Evolutionary conservation across 2,797 vertebrate genomes (phyloP), one percentile per base, ranked within the genome.

Genomic region (Mormyrops boulengeri): DNA sequence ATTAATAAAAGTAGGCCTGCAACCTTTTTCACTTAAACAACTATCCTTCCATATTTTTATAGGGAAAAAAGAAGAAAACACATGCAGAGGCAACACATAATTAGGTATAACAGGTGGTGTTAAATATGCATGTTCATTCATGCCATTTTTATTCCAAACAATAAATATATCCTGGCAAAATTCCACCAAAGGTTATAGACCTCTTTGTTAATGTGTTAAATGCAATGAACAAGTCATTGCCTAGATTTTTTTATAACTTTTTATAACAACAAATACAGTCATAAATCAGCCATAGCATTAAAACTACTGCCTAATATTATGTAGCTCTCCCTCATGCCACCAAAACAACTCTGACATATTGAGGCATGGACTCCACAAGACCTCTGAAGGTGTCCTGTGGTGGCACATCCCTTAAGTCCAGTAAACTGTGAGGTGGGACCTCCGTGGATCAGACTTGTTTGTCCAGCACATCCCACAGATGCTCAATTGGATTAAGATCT

Each of bases 21-120:
- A 69, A 69, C 66, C 66, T 14, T 80, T 41, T 41, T 50, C n/a
- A 85, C 44, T 50, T 85, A 50, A 50, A 4, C 47, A 85, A 19
- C n/a, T 69, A n/a, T 52, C 89, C 62, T 11, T 87, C 84, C 60
- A 26, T 38, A 2, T 44, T 47, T 84, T 85, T 44, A 44, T 44
- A 3, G 0, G 38, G 7, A 77, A 84, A 84, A 49, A 14, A 38
- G 6, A 44, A 44, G n/a, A 8, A 50, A 85, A 80, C n/a, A 85
- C 26, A 85, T 50, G 22, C 38, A 85, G 11, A 26, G 82, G n/a
- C 41, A 50, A 50, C 69, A 77, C 38, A 85, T 85, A 85, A 85
- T 85, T 47, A 50, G 82, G 44, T 50, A 50, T 85, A 85, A 85
- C 41, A 85, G 41, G 82, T 85, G 82, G 82, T 85, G 47, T 85